These are phyloP conservation scores for Hymenopus coronatus DNA, from an alignment of 2,888 invertebrate genomes.

Conservation along the genomic window DNA sequence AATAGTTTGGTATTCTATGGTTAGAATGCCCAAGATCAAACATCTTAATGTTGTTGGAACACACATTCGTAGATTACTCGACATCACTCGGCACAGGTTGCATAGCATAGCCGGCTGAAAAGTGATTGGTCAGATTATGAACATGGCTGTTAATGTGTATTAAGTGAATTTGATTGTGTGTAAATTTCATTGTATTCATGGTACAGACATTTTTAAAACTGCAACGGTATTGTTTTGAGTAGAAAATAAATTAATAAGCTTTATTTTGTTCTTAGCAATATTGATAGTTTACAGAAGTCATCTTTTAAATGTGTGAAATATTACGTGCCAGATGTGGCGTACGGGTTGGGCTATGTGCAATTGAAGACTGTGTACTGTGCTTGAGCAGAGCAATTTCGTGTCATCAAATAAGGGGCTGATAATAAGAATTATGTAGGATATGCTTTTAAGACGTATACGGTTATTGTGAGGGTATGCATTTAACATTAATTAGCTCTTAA, in stretches of 20 bases:
- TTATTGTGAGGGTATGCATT: neutral
- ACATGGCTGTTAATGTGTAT: neutral
- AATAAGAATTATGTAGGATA: neutral
- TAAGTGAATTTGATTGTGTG: neutral
- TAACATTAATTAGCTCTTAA: neutral
- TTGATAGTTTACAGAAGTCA: neutral
- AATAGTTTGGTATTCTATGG: too few species aligned
- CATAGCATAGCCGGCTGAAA: neutral
- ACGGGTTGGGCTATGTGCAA: neutral
- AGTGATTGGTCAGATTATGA: neutral
- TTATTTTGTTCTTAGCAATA: neutral
- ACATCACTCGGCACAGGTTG: too few species aligned
- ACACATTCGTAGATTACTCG: too few species aligned
- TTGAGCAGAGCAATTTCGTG: neutral
- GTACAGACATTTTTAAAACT: neutral
- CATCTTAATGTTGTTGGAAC: too few species aligned
- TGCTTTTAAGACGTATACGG: neutral
- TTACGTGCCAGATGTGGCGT: neutral
- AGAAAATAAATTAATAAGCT: neutral
- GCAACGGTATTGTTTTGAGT: neutral
- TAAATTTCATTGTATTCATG: neutral
- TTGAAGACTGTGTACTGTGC: neutral
- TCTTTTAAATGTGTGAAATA: neutral
- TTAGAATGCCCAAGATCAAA: too few species aligned
- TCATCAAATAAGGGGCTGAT: neutral